phyloP scores from a whole-genome alignment of 2,888 invertebrate species.

The Mylabris sibirica region DNA sequence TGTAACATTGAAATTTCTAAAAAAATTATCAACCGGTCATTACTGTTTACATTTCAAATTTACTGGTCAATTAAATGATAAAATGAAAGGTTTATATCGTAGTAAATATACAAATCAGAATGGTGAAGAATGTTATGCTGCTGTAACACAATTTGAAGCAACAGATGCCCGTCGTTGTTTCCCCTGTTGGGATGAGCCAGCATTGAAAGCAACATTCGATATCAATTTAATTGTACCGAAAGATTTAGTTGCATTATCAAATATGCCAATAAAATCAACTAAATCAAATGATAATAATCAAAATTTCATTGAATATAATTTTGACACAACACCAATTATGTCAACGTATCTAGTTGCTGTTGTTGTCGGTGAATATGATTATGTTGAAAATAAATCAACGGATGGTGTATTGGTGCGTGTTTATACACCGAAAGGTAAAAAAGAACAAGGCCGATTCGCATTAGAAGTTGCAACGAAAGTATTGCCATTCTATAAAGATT shows the following conservation, averaged over 20 bases:
- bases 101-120: slow-evolving; percentile 80
- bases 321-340: slow-evolving; percentile 90
- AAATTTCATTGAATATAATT: slow-evolving; percentile 61
- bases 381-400: slow-evolving; percentile 81
- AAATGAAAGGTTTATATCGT: slow-evolving; percentile 94
- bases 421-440: slow-evolving; percentile 89
- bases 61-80: slow-evolving; percentile 86
- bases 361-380: slow-evolving; percentile 95
- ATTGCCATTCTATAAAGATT: slow-evolving; percentile 92
- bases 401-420: slow-evolving; percentile 86
- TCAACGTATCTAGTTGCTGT: slow-evolving; percentile 94
- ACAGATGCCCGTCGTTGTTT: slow-evolving; percentile 91
- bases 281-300: slow-evolving; percentile 33
- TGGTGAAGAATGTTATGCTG: slow-evolving; percentile 83
- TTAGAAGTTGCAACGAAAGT: slow-evolving; percentile 91
- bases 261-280: slow-evolving; percentile 76
- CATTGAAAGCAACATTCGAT: slow-evolving; percentile 93
- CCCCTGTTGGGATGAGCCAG: slow-evolving; percentile 98
- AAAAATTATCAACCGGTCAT: slow-evolving; percentile 66
- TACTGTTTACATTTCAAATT: slow-evolving; percentile 74
- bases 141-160: slow-evolving; percentile 91
- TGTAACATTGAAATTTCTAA: slow-evolving; percentile 70
- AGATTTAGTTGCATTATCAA: slow-evolving; percentile 85
- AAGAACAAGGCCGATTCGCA: slow-evolving; percentile 91
- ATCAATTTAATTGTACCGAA: slow-evolving; percentile 82